These are phyloP conservation scores for Odobenus rosmarus DNA, from an alignment of 2,113 vertebrate genomes.

Conservation along the genomic window DNA sequence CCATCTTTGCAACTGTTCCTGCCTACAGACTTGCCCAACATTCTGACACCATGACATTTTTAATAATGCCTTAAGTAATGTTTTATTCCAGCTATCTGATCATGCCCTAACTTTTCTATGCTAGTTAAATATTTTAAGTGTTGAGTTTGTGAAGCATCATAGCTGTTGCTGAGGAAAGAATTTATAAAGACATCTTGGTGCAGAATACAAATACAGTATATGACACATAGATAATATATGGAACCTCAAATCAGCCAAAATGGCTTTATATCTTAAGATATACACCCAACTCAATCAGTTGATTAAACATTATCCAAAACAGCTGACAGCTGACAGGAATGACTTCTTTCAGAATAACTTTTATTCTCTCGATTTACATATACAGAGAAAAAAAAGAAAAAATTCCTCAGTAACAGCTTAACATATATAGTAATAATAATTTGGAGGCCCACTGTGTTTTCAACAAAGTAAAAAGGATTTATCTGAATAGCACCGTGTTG, in stretches of 20 bases:
- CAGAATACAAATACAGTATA: slow-evolving; percentile 58
- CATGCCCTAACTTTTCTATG: slow-evolving; percentile 15
- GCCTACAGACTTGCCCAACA: slow-evolving; percentile 10
- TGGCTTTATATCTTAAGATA: slow-evolving; percentile 54
- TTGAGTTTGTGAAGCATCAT: slow-evolving; percentile 63
- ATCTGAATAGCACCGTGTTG: neutral
- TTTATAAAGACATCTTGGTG: slow-evolving; percentile 45
- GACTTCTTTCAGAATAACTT: slow-evolving; percentile 35
- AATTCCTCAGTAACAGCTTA: neutral
- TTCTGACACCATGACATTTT: slow-evolving; percentile 57
- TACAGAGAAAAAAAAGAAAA: neutral
- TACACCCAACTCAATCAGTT: slow-evolving; percentile 45
- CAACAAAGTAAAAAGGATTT: neutral
- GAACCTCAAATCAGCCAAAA: slow-evolving; percentile 55
- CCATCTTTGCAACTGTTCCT: slow-evolving; percentile 21
- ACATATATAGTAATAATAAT: slow-evolving; percentile 1
- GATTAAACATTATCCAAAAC: slow-evolving; percentile 69
- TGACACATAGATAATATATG: neutral
- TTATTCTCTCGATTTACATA: slow-evolving; percentile 32
- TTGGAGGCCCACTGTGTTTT: neutral
- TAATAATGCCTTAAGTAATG: slow-evolving; percentile 60
- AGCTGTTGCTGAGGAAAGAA: slow-evolving; percentile 48
- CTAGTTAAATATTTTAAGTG: slow-evolving; percentile 69
- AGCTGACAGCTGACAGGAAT: slow-evolving; percentile 53
- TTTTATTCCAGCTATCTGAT: slow-evolving; percentile 30